A percentile compares a stretch with the other conserved stretches of the same genome.
Conservation (phyloP, 2,888 invertebrate species). For the Watsonalla binaria region DNA sequence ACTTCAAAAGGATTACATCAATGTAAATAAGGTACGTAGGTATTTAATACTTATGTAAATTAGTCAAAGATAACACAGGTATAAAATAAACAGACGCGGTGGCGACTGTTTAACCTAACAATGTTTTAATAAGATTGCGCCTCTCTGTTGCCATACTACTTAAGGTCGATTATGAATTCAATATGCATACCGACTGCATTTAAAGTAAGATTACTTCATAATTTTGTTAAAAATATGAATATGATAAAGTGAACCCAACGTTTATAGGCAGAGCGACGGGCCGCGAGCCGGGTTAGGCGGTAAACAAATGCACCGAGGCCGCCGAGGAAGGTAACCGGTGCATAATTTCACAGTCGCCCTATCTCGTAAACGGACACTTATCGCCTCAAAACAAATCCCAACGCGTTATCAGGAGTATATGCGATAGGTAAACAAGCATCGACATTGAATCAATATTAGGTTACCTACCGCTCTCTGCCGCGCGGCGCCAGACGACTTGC, state of each 20-base stretch:
- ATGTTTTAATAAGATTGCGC: too few species aligned
- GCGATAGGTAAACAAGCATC: constrained; percentile 45
- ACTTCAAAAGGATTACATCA: too few species aligned
- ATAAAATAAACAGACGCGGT: too few species aligned
- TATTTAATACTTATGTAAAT: too few species aligned
- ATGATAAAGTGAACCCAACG: not conserved
- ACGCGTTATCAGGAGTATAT: constrained; percentile 45
- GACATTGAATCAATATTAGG: constrained; percentile 63
- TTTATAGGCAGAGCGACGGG: not conserved
- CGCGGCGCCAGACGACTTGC: constrained; percentile 27
- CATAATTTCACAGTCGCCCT: constrained; percentile 4
- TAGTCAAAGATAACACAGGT: too few species aligned
- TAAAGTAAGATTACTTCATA: not conserved
- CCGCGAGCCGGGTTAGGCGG: not conserved
- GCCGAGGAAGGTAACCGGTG: not conserved
- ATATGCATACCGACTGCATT: too few species aligned
- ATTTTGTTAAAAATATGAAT: not conserved
- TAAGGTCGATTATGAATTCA: too few species aligned
- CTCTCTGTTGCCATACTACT: too few species aligned
- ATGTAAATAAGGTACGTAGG: too few species aligned
- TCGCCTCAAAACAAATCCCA: constrained; percentile 65
- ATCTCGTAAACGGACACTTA: constrained; percentile 39
- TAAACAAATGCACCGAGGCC: not conserved
- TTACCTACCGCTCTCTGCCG: constrained; percentile 49
- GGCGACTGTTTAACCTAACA: too few species aligned